Percentiles rank a stretch among this genome's conserved stretches.
These are phyloP conservation scores for Spinibarbus caldwelli DNA, from an alignment of 2,797 vertebrate species.

Conservation along the genomic window DNA sequence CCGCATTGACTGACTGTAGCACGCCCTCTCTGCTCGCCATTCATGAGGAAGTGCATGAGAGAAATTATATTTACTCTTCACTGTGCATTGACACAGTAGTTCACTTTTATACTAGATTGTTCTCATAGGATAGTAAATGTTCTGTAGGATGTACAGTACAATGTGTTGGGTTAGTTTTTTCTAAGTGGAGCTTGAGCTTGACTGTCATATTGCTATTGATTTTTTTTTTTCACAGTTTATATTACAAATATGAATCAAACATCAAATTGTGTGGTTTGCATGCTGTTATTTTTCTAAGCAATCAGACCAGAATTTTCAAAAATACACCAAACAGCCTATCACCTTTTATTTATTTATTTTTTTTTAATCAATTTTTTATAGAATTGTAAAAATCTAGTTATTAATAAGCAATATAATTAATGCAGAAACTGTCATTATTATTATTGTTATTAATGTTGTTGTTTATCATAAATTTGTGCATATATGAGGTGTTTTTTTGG, in stretches of 20 bases:
- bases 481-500: background rate
- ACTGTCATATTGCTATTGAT: too few species aligned
- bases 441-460: background rate
- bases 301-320: too few species aligned
- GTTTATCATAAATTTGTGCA: background rate
- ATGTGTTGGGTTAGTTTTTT: too few species aligned
- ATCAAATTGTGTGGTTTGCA: background rate
- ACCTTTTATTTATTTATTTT: too few species aligned
- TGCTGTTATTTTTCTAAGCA: background rate
- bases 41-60: background rate
- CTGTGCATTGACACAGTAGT: background rate
- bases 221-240: background rate
- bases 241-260: background rate
- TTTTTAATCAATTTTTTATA: background rate
- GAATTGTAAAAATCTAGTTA: background rate
- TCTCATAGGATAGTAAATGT: background rate
- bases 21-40: background rate
- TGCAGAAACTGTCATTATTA: background rate
- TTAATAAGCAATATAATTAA: background rate
- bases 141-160: too few species aligned
- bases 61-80: slow-evolving; percentile 26
- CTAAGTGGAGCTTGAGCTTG: too few species aligned
- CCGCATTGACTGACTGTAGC: background rate
- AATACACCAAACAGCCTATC: too few species aligned
- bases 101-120: background rate